Base-by-base conservation (phyloP, 1,140 invertebrate species). In the Bombus soroeensis region DNA sequence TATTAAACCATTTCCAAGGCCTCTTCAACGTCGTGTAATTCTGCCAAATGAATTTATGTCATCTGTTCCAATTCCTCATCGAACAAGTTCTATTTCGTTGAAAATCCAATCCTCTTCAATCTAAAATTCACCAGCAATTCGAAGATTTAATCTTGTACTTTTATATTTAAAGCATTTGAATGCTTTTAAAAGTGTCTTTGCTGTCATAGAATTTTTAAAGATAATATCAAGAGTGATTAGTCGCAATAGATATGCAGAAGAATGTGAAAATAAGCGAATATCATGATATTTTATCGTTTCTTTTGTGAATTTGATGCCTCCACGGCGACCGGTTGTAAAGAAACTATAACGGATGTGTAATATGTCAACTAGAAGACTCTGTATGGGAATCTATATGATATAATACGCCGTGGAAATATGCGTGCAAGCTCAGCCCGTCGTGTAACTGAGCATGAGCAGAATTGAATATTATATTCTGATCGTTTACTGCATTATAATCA, bases 41-140 rank as follows among this genome's bases (percentile, higher is more conserved):
- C 68, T 85, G 83, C 83, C 83, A 85, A 85, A 85, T 13, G 57
- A 80, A 73, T 85, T 62, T 85, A 80, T 85, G 68, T 32, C 77
- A 34, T 80, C 68, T 85, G 68, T 71, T 8, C 76, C 83, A 72
- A 85, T 85, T 80, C 32, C 68, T 34, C 28, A 85, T 80, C 53
- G 57, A 80, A 80, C 59, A 4, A 79, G 18, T 47, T 25, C 32
- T 18, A 1, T 37, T 37, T 25, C 13, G 12, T 39, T 2, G 79
- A 57, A 25, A 53, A 25, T 47, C 13, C 10, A n/a, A 3, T 18
- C 18, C 32, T 1, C 18, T 37, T 53, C 12, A 5, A 22, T 8
- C 13, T 25, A 71, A 39, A 71, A 47, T 71, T 71, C 28, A 71
- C 1, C 25, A 6, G 2, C 12, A 43, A 39, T 15, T 47, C 3